Evolutionary conservation across 2,888 invertebrate species (phyloP).

Genomic region (Hirtodrosophila duncani): DNA sequence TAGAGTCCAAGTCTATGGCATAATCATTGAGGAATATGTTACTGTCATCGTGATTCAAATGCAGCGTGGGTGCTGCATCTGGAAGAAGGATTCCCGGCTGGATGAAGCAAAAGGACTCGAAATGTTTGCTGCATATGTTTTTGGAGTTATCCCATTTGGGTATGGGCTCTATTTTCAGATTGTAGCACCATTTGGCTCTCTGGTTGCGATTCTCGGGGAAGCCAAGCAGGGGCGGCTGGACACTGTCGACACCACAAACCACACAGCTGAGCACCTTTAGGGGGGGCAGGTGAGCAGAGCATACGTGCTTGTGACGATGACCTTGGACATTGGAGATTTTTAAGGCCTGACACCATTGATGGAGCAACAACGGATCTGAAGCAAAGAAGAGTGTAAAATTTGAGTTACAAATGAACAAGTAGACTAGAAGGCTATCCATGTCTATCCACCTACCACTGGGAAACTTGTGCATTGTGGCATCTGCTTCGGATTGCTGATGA

Average conservation of each 20-base stretch:
- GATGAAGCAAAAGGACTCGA: slow-evolving; percentile 51
- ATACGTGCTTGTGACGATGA: slow-evolving; percentile 37
- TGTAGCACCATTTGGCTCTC: slow-evolving; percentile 61
- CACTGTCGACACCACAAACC: slow-evolving; percentile 39
- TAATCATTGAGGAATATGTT: slow-evolving; percentile 63
- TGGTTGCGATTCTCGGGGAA: slow-evolving; percentile 58
- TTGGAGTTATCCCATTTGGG: slow-evolving; percentile 52
- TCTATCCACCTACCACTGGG: slow-evolving; percentile 47
- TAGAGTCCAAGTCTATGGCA: slow-evolving; percentile 21
- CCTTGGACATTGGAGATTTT: slow-evolving; percentile 30
- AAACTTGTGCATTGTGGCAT: slow-evolving; percentile 50
- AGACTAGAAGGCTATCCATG: neutral
- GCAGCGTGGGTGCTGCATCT: slow-evolving; percentile 70
- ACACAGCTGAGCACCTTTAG: slow-evolving; percentile 36
- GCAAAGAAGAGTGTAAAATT: neutral
- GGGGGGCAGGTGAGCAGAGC: slow-evolving; percentile 43
- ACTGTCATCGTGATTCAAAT: slow-evolving; percentile 59
- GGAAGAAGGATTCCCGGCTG: slow-evolving; percentile 43
- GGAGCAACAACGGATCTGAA: slow-evolving; percentile 38
- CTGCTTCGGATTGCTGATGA: slow-evolving; percentile 8
- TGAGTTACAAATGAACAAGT: neutral
- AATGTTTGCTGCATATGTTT: slow-evolving; percentile 65
- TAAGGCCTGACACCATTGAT: slow-evolving; percentile 52
- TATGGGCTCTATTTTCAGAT: slow-evolving; percentile 54
- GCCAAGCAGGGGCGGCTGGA: slow-evolving; percentile 42